Conservation (phyloP, 2,113 vertebrate species). For the Jacana jacana region DNA sequence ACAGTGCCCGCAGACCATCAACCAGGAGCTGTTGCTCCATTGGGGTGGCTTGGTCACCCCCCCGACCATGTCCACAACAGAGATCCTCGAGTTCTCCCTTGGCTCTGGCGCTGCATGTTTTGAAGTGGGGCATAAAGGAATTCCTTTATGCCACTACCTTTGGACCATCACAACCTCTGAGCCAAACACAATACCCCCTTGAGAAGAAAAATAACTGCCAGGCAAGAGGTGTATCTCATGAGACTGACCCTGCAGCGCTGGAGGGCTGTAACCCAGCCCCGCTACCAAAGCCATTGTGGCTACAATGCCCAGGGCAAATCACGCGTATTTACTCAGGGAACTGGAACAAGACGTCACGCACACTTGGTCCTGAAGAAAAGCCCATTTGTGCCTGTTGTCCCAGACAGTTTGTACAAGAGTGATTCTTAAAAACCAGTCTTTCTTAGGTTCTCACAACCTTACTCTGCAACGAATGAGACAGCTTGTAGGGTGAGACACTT, state of each 20-base stretch:
- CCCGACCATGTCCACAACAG: background rate
- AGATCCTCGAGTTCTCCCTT: background rate
- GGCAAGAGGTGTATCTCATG: fast-evolving
- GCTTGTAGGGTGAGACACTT: background rate
- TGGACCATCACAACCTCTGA: background rate
- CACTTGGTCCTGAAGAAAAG: conserved; percentile 3
- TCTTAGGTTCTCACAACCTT: background rate
- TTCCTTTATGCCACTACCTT: background rate
- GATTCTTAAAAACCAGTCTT: background rate
- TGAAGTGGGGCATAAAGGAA: background rate
- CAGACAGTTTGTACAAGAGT: background rate
- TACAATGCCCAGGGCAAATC: background rate
- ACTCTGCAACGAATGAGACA: background rate
- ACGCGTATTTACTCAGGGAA: background rate
- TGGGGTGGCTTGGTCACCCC: background rate
- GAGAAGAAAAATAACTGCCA: background rate
- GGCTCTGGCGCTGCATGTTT: background rate
- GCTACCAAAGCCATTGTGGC: background rate
- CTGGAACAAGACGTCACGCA: background rate
- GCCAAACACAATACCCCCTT: background rate
- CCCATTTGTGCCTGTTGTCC: background rate
- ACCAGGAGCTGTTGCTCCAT: background rate
- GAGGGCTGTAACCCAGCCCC: background rate
- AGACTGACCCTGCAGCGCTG: background rate
- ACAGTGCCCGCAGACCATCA: background rate